Conservation (phyloP, 2,888 invertebrate genomes). For the Drosophila meridionalis region DNA sequence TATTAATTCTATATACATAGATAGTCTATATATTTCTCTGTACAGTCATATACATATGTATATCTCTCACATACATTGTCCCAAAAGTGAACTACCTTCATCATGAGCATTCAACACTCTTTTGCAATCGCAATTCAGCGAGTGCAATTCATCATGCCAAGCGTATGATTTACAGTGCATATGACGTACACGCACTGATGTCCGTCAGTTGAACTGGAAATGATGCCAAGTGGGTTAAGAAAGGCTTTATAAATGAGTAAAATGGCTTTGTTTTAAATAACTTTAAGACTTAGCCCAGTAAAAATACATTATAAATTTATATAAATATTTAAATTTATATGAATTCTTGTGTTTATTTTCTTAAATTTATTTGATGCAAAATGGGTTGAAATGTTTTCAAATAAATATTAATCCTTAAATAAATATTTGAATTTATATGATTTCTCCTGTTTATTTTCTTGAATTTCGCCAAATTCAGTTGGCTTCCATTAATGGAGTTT, state of each 20-base stretch:
- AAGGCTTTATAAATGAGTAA: neutral
- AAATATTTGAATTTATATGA: neutral
- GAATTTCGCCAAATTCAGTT: neutral
- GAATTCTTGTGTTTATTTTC: neutral
- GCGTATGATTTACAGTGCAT: constrained; percentile 48
- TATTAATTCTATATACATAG: too few relatives aligned
- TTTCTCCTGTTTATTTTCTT: too few relatives aligned
- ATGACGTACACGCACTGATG: constrained; percentile 55
- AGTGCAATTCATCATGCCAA: constrained; percentile 56
- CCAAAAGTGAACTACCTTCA: neutral
- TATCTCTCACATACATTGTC: neutral
- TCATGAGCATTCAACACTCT: neutral
- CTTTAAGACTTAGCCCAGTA: neutral
- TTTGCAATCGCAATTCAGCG: constrained; percentile 4
- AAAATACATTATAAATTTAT: neutral
- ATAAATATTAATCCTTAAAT: neutral
- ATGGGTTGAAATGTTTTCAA: neutral
- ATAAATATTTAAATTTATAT: neutral
- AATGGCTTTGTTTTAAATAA: neutral
- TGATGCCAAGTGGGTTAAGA: neutral
- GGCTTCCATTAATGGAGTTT: neutral
- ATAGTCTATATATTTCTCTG: too few relatives aligned
- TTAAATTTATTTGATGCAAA: neutral
- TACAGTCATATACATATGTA: neutral
- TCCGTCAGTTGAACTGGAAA: constrained; percentile 14